A percentile compares a stretch with the other conserved stretches of the same genome.
phyloP scores from a whole-genome alignment of 1,140 invertebrate species.

The Listronotus oregonensis region DNA sequence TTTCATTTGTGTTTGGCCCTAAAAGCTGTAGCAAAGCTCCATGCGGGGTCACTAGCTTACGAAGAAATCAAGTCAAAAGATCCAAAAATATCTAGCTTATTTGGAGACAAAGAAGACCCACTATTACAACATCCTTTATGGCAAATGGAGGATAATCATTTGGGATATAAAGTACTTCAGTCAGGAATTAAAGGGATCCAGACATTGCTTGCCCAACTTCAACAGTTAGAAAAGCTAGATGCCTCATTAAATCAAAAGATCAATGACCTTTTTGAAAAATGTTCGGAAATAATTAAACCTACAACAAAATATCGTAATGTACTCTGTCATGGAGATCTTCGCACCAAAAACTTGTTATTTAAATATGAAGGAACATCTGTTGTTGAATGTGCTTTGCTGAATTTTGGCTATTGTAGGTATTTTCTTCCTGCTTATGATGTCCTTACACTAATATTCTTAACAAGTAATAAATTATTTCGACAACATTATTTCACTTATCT shows the following conservation, averaged over 20 bases:
- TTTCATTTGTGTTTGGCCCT: conserved; percentile 25
- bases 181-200: conserved; percentile 22
- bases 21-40: conserved; percentile 21
- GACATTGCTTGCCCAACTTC: conserved; percentile 14
- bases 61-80: conserved; percentile 1
- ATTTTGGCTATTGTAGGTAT: conserved; percentile 22
- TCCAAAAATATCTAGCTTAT: not conserved
- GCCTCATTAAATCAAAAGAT: not conserved
- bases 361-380: conserved; percentile 18
- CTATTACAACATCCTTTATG: conserved; percentile 16
- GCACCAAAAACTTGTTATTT: conserved; percentile 30
- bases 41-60: conserved; percentile 8
- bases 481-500: conserved; percentile 33
- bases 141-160: not conserved
- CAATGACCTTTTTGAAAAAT: conserved; percentile 12
- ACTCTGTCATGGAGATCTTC: conserved; percentile 26
- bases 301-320: conserved; percentile 24
- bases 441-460: conserved; percentile 17
- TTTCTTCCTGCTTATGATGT: conserved; percentile 34
- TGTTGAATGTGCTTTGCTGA: conserved; percentile 16
- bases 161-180: not conserved
- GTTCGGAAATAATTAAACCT: conserved; percentile 11
- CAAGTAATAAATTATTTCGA: conserved; percentile 17
- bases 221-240: not conserved
- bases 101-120: conserved; percentile 4